Evolutionary conservation across 64 coral and sea anemone species (phyloP).

Genomic region (Hydrozoanthus tunicans): DNA sequence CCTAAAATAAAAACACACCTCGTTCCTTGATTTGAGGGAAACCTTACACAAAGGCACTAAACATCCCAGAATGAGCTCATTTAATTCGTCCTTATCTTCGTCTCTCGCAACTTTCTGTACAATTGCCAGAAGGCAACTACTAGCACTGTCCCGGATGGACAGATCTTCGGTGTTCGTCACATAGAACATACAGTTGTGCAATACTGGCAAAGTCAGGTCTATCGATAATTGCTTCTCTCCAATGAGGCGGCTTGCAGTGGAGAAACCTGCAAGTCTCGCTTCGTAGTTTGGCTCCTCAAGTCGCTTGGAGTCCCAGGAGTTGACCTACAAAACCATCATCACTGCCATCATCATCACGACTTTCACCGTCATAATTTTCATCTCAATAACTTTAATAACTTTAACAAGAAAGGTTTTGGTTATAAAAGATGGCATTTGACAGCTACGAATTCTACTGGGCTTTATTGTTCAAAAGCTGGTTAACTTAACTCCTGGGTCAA

Average conservation of each 20-base stretch:
- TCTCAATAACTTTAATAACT: too few relatives aligned
- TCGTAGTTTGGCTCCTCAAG: slow-evolving; percentile 88
- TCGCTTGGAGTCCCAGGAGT: slow-evolving; percentile 71
- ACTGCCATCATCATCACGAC: too few relatives aligned
- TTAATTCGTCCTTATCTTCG: slow-evolving; percentile 57
- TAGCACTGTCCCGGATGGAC: slow-evolving; percentile 78
- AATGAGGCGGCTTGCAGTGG: slow-evolving; percentile 57
- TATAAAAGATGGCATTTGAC: too few relatives aligned
- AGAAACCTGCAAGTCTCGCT: slow-evolving; percentile 53
- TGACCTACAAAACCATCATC: slow-evolving; percentile 4
- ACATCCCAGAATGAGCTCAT: slow-evolving; percentile 71
- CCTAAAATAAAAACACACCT: slow-evolving; percentile 58
- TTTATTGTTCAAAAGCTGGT: too few relatives aligned
- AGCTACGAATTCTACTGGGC: too few relatives aligned
- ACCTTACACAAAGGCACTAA: slow-evolving; percentile 74
- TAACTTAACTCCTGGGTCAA: too few relatives aligned
- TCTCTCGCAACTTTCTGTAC: slow-evolving; percentile 62
- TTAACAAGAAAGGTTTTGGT: too few relatives aligned
- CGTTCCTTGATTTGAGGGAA: slow-evolving; percentile 73
- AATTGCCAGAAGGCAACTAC: slow-evolving; percentile 68
- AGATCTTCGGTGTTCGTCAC: slow-evolving; percentile 74
- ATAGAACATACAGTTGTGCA: slow-evolving; percentile 85
- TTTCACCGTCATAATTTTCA: too few relatives aligned
- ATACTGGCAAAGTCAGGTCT: slow-evolving; percentile 60
- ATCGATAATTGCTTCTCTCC: slow-evolving; percentile 21